Evolutionary conservation across 2,888 invertebrate genomes (phyloP).

Genomic region (Galerucella calmariensis): DNA sequence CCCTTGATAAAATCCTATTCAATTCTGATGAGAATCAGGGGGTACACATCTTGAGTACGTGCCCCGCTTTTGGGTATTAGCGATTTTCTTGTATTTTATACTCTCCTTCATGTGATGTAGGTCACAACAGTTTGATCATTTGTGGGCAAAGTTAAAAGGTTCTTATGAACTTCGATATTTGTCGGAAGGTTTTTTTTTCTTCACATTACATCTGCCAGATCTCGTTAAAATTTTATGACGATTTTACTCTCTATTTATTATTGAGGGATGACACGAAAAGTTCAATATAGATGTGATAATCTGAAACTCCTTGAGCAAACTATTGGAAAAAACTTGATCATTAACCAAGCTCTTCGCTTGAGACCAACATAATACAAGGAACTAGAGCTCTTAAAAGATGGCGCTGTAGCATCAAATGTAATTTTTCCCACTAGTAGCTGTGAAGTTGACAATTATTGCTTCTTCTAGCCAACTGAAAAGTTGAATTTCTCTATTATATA

Average conservation of each 20-base stretch:
- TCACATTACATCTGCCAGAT: slow-evolving; percentile 9
- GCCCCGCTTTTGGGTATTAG: slow-evolving; percentile 32
- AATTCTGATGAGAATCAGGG: slow-evolving; percentile 32
- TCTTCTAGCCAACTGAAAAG: no score
- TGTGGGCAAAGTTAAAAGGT: slow-evolving; percentile 35
- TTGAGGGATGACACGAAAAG: not conserved
- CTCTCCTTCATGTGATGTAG: slow-evolving; percentile 26
- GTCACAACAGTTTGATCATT: slow-evolving; percentile 37
- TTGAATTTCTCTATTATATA: no score
- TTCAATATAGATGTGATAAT: no score
- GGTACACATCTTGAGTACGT: slow-evolving; percentile 34
- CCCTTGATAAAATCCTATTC: slow-evolving; percentile 31
- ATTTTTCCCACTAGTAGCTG: no score
- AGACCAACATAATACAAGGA: no score
- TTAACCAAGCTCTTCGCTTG: no score
- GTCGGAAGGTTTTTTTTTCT: not conserved
- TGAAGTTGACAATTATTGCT: no score
- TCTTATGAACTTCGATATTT: slow-evolving; percentile 28
- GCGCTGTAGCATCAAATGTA: no score
- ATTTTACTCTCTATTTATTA: not conserved
- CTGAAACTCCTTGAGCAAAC: no score
- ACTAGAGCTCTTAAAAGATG: no score
- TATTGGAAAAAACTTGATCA: no score
- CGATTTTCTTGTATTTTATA: slow-evolving; percentile 28
- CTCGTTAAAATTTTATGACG: slow-evolving; percentile 7